A percentile compares a stretch with the other conserved stretches of the same genome.
Conservation (phyloP, 2,888 invertebrate genomes). For the Cataglyphis cursor region DNA sequence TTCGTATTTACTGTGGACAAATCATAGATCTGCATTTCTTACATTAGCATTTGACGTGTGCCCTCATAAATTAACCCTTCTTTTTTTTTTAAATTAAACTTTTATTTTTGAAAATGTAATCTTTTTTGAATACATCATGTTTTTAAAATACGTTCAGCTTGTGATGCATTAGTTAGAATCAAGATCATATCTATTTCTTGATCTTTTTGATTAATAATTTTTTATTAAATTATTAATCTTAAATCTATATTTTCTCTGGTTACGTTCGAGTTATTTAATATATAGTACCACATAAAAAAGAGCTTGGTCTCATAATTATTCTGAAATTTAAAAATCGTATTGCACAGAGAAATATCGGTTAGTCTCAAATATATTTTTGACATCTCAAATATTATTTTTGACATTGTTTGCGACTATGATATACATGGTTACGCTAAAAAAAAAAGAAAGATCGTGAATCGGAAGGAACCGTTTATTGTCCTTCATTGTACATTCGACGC, state of each 20-base stretch:
- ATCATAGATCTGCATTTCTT: neutral
- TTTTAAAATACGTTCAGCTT: neutral
- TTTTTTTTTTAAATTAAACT: too few relatives aligned
- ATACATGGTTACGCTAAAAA: neutral
- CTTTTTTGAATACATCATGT: neutral
- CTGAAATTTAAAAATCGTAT: neutral
- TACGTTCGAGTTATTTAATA: neutral
- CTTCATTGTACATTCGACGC: neutral
- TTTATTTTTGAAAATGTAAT: neutral
- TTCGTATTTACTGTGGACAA: neutral
- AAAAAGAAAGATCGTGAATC: constrained; percentile 4
- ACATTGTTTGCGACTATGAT: neutral
- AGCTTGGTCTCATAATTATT: neutral
- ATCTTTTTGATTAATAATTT: neutral
- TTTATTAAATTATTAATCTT: neutral
- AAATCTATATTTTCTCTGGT: neutral
- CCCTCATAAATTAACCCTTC: neutral
- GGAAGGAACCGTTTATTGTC: neutral
- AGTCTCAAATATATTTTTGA: neutral
- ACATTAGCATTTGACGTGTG: neutral
- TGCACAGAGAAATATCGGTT: neutral
- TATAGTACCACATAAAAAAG: neutral
- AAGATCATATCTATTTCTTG: neutral
- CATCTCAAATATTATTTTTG: neutral
- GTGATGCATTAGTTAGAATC: neutral